phyloP scores from a whole-genome alignment of 2,888 invertebrate genomes.

The Erebia aethiops region DNA sequence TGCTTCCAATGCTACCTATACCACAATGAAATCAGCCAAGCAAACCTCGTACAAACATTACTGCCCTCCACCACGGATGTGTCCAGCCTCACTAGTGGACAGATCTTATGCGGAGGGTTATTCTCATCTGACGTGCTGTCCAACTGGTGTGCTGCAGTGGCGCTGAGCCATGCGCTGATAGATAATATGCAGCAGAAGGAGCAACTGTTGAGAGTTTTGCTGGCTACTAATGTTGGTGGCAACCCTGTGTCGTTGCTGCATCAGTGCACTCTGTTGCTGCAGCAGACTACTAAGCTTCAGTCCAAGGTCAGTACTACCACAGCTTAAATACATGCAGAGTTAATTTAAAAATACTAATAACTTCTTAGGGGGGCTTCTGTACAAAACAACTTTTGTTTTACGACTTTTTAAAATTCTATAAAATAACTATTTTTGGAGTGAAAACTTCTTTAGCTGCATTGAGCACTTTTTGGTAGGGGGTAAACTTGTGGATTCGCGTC shows the following conservation, averaged over 20 bases:
- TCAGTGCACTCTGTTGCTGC: constrained; percentile 92
- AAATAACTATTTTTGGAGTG: too few relatives aligned
- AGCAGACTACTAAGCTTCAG: constrained; percentile 91
- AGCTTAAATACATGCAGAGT: not conserved
- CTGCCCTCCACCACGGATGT: constrained; percentile 93
- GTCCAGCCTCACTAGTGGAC: constrained; percentile 89
- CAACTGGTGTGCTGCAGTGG: constrained; percentile 97
- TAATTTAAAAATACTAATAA: too few relatives aligned
- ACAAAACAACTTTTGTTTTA: too few relatives aligned
- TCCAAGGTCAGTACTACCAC: constrained; percentile 80
- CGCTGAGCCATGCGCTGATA: constrained; percentile 93
- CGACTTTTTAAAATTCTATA: too few relatives aligned
- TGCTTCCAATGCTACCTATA: constrained; percentile 98
- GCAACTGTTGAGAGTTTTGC: constrained; percentile 93
- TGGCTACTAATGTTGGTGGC: constrained; percentile 92
- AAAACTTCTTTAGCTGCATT: too few relatives aligned
- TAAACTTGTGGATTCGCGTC: too few relatives aligned
- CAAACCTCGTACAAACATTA: constrained; percentile 94
- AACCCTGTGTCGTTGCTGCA: constrained; percentile 95
- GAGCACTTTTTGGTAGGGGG: too few relatives aligned
- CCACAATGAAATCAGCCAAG: constrained; percentile 95
- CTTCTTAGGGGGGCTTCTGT: too few relatives aligned
- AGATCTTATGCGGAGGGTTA: constrained; percentile 95
- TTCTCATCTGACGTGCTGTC: constrained; percentile 94
- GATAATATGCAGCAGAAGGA: constrained; percentile 94